phyloP scores from a whole-genome alignment of 2,888 invertebrate genomes.

The Oligia strigilis region DNA sequence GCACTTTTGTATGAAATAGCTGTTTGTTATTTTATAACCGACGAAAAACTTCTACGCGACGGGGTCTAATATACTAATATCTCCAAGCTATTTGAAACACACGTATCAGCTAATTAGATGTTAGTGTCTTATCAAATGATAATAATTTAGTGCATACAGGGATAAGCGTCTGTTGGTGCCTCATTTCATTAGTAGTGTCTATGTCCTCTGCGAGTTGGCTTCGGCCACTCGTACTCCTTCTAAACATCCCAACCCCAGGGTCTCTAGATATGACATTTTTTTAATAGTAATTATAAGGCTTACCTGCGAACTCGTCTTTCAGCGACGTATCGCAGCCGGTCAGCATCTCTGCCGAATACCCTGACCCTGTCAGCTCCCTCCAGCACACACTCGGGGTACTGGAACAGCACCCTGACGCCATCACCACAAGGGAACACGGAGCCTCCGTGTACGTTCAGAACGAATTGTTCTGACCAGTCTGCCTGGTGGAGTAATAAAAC shows the following conservation, averaged over 20 bases:
- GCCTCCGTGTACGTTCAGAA: constrained; percentile 95
- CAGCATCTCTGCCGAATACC: constrained; percentile 93
- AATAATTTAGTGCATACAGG: not conserved
- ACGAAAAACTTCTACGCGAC: not conserved
- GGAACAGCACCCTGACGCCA: constrained; percentile 94
- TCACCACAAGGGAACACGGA: constrained; percentile 96
- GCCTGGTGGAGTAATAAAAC: constrained; percentile 88
- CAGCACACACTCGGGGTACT: constrained; percentile 95
- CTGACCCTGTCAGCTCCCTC: constrained; percentile 94
- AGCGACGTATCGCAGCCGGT: constrained; percentile 83
- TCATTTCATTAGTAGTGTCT: not conserved
- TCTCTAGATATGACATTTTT: not conserved
- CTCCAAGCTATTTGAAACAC: not conserved
- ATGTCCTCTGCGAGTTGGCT: not conserved
- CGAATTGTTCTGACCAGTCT: constrained; percentile 96
- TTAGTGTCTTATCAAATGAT: not conserved
- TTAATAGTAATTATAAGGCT: not conserved
- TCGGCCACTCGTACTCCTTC: too few relatives aligned
- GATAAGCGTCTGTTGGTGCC: not conserved
- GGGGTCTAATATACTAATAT: not conserved
- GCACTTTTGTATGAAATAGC: not conserved
- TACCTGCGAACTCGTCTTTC: constrained; percentile 85
- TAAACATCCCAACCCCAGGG: not conserved
- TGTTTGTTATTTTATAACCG: not conserved
- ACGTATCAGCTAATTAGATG: not conserved